A percentile compares a stretch with the other conserved stretches of the same genome.
These are phyloP conservation scores for Podarcis siculus DNA, from an alignment of 2,797 vertebrate species.

Conservation along the genomic window DNA sequence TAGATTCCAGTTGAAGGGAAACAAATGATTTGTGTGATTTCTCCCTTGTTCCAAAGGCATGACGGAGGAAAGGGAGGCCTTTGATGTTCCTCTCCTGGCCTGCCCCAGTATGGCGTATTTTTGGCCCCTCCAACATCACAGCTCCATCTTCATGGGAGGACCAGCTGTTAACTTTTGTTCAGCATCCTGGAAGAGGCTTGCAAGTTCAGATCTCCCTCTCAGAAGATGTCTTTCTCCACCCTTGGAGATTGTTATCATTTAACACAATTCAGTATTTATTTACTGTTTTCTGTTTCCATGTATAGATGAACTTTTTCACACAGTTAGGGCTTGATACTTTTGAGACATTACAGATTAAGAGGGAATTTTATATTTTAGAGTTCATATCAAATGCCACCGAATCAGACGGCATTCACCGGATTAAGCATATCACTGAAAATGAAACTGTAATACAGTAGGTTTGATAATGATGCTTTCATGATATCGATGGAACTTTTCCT, in stretches of 20 bases:
- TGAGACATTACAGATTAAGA: not conserved
- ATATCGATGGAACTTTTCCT: slow-evolving; percentile 18
- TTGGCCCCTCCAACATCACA: too few species aligned
- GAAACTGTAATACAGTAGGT: not conserved
- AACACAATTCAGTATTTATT: not conserved
- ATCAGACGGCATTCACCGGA: not conserved
- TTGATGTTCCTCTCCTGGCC: too few species aligned
- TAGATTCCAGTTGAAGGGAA: too few species aligned
- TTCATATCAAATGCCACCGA: not conserved
- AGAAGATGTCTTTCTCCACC: too few species aligned
- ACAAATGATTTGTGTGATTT: too few species aligned
- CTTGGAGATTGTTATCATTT: not conserved
- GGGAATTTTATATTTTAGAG: not conserved
- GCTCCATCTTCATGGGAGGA: too few species aligned
- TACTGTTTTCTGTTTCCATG: not conserved
- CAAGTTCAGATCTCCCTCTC: too few species aligned
- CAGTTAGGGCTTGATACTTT: not conserved
- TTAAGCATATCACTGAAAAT: not conserved
- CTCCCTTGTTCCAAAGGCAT: too few species aligned
- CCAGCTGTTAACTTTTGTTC: too few species aligned
- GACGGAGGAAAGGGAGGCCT: too few species aligned
- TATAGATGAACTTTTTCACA: not conserved
- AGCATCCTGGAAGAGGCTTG: too few species aligned
- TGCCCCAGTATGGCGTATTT: too few species aligned
- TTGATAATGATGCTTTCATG: not conserved